Evolutionary conservation across 2,888 invertebrate species (phyloP), one percentile per base, ranked within the genome.

Genomic region (Xylocampa areola): DNA sequence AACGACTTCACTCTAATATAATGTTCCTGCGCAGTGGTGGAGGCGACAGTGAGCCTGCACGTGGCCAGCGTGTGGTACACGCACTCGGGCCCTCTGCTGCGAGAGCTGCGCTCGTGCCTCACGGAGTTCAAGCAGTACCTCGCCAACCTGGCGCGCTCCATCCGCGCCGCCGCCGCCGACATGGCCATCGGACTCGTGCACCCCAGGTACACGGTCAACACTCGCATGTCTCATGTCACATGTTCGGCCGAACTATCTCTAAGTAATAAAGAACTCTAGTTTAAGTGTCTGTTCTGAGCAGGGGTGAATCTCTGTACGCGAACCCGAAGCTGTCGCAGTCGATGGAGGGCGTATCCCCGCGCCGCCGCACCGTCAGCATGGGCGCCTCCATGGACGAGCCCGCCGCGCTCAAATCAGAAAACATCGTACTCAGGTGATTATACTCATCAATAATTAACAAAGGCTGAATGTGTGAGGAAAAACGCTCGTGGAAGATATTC

Each of bases 51-150:
- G 71, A 50, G 68, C 29, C 81, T 96, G 68, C 94, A 96, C 80
- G 97, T 98, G 96, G 98, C 98, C 1, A 97, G 98, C 29, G 97
- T 99, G 53, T 98, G 98, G 95, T 99, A 98, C 92, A 97, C 97
- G 2, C 99, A 99, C 90, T 98, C 98, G 45, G 97, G 98, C 0
- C 95, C 96, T 68, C 96, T 99, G 81, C 94, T 99, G 49, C 95
- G 96, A 25, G 98, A 98, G 87, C 92, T 99, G 59, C 96, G 97
- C 77, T 97, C 97, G 30, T 99, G 98, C 87, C 97, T 97, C 8
- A 96, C 97, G 10, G 97, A 98, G 91, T 98, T 98, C 89, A 97
- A 97, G 84, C 97, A 97, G 84, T 98, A 98, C 90, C 93, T 97
- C 73, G 96, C 97, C 49, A 96, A 97, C 85, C 94, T 98, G 68